A percentile compares a stretch with the other conserved stretches of the same genome.
These are phyloP conservation scores for Tursiops truncatus DNA, from an alignment of 2,113 vertebrate genomes.

Conservation along the genomic window DNA sequence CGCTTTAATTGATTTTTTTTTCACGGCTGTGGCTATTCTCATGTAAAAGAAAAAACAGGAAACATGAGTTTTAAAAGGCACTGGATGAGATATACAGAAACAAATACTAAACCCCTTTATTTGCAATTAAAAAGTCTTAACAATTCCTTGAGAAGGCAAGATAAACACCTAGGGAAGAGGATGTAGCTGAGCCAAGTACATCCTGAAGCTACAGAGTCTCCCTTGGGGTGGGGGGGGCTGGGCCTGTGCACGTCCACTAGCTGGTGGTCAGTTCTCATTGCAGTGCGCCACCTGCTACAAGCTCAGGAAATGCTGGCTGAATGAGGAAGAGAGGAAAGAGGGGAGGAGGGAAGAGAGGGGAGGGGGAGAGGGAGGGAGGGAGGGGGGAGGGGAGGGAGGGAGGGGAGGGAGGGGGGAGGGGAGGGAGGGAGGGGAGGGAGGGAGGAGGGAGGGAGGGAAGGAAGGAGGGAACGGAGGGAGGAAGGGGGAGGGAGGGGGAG, in stretches of 20 bases:
- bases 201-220: not conserved
- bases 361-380: too few species aligned
- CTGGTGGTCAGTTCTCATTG: fast-evolving
- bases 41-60: not conserved
- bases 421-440: too few species aligned
- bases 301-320: too few species aligned
- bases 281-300: fast-evolving
- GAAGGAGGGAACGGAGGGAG: too few species aligned
- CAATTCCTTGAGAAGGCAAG: not conserved
- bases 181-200: fast-evolving
- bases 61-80: not conserved
- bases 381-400: too few species aligned
- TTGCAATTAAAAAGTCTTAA: not conserved
- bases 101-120: not conserved
- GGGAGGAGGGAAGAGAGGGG: too few species aligned
- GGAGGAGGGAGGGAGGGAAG: too few species aligned
- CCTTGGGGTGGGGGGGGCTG: fast-evolving
- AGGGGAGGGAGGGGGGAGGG: too few species aligned
- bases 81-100: not conserved
- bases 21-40: not conserved
- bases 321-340: too few species aligned
- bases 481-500: too few species aligned
- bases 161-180: not conserved
- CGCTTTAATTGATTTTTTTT: not conserved
- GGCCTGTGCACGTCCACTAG: fast-evolving